Percentiles rank a stretch among this genome's conserved stretches.
phyloP scores from a whole-genome alignment of 2,797 vertebrate genomes.

The Emys orbicularis region DNA sequence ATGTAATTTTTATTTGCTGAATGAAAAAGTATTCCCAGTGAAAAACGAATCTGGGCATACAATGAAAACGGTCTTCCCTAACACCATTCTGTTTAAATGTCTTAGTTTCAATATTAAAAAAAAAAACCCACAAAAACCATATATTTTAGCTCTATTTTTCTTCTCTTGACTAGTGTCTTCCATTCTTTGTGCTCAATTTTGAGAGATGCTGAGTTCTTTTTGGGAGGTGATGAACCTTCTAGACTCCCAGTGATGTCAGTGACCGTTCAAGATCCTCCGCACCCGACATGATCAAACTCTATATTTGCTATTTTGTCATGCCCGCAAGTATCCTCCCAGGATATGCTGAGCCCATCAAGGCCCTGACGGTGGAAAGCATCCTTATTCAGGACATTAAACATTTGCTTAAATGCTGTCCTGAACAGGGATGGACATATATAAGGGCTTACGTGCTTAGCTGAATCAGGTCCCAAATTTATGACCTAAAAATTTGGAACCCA shows the following conservation, averaged over 20 bases:
- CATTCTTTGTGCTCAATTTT: neutral
- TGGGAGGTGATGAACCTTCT: neutral
- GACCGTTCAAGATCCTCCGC: neutral
- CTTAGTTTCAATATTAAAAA: neutral
- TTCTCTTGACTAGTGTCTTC: neutral
- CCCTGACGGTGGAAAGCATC: neutral
- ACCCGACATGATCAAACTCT: neutral
- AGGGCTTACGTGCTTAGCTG: neutral
- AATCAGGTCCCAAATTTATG: neutral
- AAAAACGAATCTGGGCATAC: neutral
- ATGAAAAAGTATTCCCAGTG: neutral
- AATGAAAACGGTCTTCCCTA: neutral
- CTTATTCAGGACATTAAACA: neutral
- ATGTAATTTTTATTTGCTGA: neutral
- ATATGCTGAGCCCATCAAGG: neutral
- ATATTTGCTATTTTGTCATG: neutral
- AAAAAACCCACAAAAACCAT: neutral
- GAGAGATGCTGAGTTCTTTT: neutral
- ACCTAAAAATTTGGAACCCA: neutral
- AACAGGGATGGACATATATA: neutral
- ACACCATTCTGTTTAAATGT: neutral
- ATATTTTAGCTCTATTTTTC: neutral
- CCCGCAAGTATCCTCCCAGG: neutral
- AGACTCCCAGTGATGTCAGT: neutral
- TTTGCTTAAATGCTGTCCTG: neutral